Evolutionary conservation across 2,888 invertebrate genomes (phyloP), one percentile per base, ranked within the genome.

Genomic region (Gerris lacustris): DNA sequence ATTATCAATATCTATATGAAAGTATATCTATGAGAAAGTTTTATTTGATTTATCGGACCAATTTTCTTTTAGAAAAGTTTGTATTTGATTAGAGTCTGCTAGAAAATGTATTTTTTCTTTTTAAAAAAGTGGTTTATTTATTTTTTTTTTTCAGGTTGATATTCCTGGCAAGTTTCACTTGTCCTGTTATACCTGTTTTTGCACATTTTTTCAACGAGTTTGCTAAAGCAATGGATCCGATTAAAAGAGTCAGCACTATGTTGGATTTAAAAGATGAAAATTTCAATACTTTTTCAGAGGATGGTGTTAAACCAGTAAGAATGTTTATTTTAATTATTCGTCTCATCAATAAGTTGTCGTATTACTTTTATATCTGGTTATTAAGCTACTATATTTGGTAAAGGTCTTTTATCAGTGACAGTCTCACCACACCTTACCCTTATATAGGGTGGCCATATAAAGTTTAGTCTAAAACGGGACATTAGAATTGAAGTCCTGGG

Each of bases 121-220:
- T 1, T 62, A 62, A 15, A 62, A 62, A 62, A 62, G 1, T 62
- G 62, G 1, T 62, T 62, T 15, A 15, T 11, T 15, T 62, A 2
- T n/a, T 62, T 62, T 11, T 64, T 64, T 64, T 11, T 64, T 64
- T 17, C 5, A 64, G 64, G 18, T 18, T 64, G 64, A 11, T 64
- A 17, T 18, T 64, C 64, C 64, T 64, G 64, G 64, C 31, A 2
- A 31, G 64, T 9, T 64, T 64, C 18, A 64, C 64, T 17, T n/a
- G 17, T 9, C 64, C 17, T 9, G 31, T 64, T 9, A 64, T 64
- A 9, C 64, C 64, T n/a, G 64, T 31, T n/a, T 64, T 64, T 31
- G 9, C 64, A n/a, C 64, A 64, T 64, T 64, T 64, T 64, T 64
- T 31, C 64, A 64, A 64, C 18, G 64, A 64, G 64, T 64, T 64